Base-by-base conservation (phyloP, 2,113 vertebrate species). In the Tautogolabrus adspersus region DNA sequence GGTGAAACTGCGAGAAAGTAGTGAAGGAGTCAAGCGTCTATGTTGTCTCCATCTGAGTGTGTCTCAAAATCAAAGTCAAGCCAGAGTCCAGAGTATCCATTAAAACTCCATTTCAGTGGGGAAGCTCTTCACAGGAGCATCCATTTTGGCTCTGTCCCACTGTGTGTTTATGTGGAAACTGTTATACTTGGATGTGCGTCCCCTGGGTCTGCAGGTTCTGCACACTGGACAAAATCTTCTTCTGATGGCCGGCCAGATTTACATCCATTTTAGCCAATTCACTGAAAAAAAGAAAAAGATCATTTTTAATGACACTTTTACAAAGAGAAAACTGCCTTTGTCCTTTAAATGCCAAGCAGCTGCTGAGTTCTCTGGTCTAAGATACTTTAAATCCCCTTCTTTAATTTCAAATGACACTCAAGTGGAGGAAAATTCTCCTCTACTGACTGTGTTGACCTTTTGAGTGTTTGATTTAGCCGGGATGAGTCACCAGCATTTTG, bases 101-200 rank as follows among this genome's bases (percentile, higher is more conserved):
- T 71, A 59, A 69, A 61, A 63, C 79, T 88, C 88, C 76, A 75
- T 91, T 85, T 91, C 64, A 62, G 87, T 16, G 81, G 75, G 74
- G 57, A 84, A 82, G 79, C 75, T 84, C 80, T 77, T 82, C 66
- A 75, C 82, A 77, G 82, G 83, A 82, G 84, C 83, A 37, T 91
- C 89, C 88, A 82, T 72, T 86, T 86, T 74, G 72, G 83, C 82
- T 82, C 68, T 67, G 81, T 86, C 76, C 88, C 88, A 65, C 66
- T 65, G 66, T 63, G 83, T 85, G 79, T 89, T 82, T 76, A 22
- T 79, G 79, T 77, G 82, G 71, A 79, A 79, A 79, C 70, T 88
- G 90, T 95, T 95, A 95, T 94, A 95, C 94, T 87, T 95, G 95
- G 66, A 95, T 86, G 21, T 95, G 95, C 8, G 94, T 93, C 82